Percentiles rank a stretch among this genome's conserved stretches.
Evolutionary conservation across 2,113 vertebrate species (phyloP).

Genomic region (Leptobrachium leishanense): DNA sequence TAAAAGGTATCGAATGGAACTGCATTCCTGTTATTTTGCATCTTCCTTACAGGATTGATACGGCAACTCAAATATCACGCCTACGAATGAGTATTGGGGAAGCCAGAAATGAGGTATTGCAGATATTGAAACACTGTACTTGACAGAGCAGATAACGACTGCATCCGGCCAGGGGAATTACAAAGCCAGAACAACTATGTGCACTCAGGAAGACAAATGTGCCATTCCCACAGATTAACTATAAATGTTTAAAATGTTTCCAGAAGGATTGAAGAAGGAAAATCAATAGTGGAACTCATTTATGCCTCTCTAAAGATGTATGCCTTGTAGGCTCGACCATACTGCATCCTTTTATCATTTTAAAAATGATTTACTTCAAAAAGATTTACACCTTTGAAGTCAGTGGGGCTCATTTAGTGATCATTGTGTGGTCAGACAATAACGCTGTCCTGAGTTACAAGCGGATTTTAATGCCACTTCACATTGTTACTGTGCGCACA

Average conservation of each 20-base stretch:
- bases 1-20: no score
- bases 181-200: neutral
- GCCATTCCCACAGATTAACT: neutral
- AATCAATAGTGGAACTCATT: constrained; percentile 5
- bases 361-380: constrained; percentile 1
- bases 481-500: no score
- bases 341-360: neutral
- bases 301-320: neutral
- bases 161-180: neutral
- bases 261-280: neutral
- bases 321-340: neutral
- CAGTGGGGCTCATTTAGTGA: neutral
- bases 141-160: no score
- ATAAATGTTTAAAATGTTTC: constrained; percentile 3
- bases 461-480: neutral
- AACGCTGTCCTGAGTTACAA: neutral
- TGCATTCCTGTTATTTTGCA: no score
- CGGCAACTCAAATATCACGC: no score
- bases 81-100: no score
- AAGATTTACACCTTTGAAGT: constrained; percentile 15
- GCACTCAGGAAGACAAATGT: neutral
- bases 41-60: no score
- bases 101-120: no score
- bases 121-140: no score
- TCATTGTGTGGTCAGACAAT: constrained; percentile 1